Evolutionary conservation across 1,140 invertebrate species (phyloP).

Genomic region (Drosophila bocki): DNA sequence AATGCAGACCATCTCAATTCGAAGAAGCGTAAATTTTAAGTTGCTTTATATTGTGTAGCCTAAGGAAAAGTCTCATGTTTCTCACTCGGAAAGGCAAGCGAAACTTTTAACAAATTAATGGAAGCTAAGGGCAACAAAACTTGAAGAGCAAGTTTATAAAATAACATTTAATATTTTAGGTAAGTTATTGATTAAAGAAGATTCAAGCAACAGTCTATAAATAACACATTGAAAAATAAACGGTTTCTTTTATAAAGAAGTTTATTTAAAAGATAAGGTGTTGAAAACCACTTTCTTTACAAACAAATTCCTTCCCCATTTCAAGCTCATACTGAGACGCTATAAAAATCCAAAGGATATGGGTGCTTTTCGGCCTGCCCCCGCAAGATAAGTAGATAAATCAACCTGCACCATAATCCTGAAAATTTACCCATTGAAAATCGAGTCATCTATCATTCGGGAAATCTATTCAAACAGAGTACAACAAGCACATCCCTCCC

Average conservation of each 20-base stretch:
- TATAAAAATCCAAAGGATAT: conserved; percentile 6
- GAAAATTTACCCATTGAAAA: conserved; percentile 33
- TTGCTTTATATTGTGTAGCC: not conserved
- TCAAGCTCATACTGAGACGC: too few relatives aligned
- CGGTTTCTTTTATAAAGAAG: too few relatives aligned
- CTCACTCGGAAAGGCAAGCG: not conserved
- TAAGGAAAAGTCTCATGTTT: conserved; percentile 1
- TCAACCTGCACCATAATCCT: conserved; percentile 31
- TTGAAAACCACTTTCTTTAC: not conserved
- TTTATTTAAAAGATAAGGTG: not conserved
- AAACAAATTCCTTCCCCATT: conserved; percentile 3
- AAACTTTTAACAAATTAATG: conserved; percentile 1
- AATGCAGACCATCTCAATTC: conserved; percentile 39
- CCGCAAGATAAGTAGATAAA: conserved; percentile 28
- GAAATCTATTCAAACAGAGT: conserved; percentile 31
- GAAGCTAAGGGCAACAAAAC: not conserved
- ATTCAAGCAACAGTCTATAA: not conserved
- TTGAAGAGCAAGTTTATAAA: not conserved
- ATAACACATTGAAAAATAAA: not conserved
- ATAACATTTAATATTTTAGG: too few relatives aligned
- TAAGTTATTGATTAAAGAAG: not conserved
- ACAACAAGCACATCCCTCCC: conserved; percentile 3
- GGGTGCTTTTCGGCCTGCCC: conserved; percentile 1
- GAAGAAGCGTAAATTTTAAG: conserved; percentile 14
- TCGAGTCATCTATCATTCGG: conserved; percentile 46